Conservation (phyloP, 1,140 invertebrate species). For the Ruditapes philippinarum region DNA sequence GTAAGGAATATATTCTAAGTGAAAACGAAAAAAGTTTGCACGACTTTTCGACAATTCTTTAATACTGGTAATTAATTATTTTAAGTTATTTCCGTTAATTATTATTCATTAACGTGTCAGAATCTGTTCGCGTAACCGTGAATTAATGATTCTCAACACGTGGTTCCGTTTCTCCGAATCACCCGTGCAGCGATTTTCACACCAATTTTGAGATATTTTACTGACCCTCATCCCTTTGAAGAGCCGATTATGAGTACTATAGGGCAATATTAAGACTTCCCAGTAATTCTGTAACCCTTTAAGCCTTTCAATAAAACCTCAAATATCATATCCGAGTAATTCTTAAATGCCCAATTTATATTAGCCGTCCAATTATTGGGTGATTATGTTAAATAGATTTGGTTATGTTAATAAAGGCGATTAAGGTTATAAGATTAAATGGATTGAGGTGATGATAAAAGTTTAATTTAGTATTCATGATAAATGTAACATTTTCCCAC, state of each 20-base stretch:
- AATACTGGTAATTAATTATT: no score
- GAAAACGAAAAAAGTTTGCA: no score
- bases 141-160: background rate
- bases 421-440: no score
- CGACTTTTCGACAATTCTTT: no score
- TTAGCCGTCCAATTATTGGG: background rate
- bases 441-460: no score
- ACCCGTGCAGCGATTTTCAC: background rate
- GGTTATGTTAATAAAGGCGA: background rate
- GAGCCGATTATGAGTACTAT: background rate
- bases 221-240: constrained; percentile 8
- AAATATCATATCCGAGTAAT: constrained; percentile 7
- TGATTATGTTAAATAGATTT: constrained; percentile 25
- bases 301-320: constrained; percentile 18
- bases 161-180: background rate
- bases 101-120: background rate
- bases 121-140: background rate
- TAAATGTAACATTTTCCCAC: no score
- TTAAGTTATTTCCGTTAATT: no score
- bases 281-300: background rate
- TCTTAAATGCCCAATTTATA: background rate
- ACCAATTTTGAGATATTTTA: constrained; percentile 37
- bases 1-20: no score
- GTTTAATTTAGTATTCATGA: no score
- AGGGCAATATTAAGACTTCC: background rate